These are phyloP conservation scores for Dascillus cervinus DNA, from an alignment of 2,888 invertebrate species.

Conservation along the genomic window DNA sequence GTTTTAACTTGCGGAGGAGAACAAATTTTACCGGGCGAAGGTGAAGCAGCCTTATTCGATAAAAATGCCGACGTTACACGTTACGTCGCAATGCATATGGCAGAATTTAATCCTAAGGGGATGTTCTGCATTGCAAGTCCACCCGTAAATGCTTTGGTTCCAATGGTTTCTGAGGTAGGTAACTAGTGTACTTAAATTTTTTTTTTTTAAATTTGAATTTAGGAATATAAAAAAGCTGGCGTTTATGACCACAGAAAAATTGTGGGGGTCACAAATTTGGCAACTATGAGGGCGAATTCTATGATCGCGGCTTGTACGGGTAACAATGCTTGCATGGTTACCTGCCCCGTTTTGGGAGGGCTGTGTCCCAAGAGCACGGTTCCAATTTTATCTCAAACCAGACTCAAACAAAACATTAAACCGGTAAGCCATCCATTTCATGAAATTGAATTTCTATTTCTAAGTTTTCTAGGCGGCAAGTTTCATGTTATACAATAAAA, in stretches of 20 bases:
- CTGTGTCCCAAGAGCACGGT: constrained; percentile 28
- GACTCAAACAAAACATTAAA: too few relatives aligned
- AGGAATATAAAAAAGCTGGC: constrained; percentile 37
- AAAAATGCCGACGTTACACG: constrained; percentile 33
- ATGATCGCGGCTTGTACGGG: constrained; percentile 26
- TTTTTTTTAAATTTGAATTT: too few relatives aligned
- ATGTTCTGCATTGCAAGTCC: constrained; percentile 35
- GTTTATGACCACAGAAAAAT: constrained; percentile 31
- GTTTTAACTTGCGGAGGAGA: constrained; percentile 35
- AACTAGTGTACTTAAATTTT: too few relatives aligned
- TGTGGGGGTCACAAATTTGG: constrained; percentile 31
- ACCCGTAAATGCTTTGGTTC: constrained; percentile 36
- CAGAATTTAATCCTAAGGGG: constrained; percentile 36
- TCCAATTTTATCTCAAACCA: constrained; percentile 35
- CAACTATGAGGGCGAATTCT: constrained; percentile 29
- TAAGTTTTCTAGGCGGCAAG: too few relatives aligned
- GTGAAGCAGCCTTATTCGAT: constrained; percentile 28
- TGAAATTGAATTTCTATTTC: too few relatives aligned
- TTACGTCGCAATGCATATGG: constrained; percentile 29
- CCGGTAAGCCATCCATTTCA: too few relatives aligned
- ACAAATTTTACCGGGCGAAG: constrained; percentile 22
- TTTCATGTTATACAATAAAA: constrained; percentile 26
- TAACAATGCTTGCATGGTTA: constrained; percentile 23
- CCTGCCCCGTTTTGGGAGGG: constrained; percentile 36
- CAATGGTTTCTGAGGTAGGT: constrained; percentile 37